Evolutionary conservation across 2,113 vertebrate species (phyloP), one percentile per base, ranked within the genome.

Genomic region (Spilogale gracilis): DNA sequence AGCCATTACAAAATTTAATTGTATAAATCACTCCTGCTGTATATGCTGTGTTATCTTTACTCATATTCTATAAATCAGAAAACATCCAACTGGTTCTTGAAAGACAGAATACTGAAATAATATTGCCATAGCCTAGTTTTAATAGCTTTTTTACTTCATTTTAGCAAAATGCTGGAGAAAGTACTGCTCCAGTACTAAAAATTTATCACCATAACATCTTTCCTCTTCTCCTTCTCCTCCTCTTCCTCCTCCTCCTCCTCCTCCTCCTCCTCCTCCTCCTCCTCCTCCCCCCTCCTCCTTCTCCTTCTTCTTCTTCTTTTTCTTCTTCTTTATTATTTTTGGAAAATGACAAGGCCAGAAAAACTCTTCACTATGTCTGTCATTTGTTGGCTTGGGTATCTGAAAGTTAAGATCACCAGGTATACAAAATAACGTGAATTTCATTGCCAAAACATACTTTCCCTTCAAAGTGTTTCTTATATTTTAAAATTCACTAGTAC

Each of bases 141-240:
- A 91, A 60, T 78, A 76, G 54, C 6, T 96, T 83, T 84, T 50
- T 80, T 12, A 69, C 94, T 95, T 94, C 14, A 76, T 87, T 97
- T 96, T 73, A 95, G 54, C n/a, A 95, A 92, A 92, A 93, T 90
- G 90, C 23, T 80, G 21, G 23, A 79, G 1, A 73, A 11, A 16
- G 21, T 74, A 23, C 2, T 58, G 3, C 16, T 89, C n/a, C 0
- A 27, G 1, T 60, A 78, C 82, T 89, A 86, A 93, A 94, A 65
- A 52, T 56, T 30, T 91, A 83, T 96, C 58, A 13, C 52, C 84
- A n/a, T 74, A 81, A 18, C 3, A 43, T 18, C 17, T 16, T 38
- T 60, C 12, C 23, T 73, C 10, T 4, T 43, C 16, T 0, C n/a
- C 32, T 65, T 17, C 56, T 58, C 17, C 56, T 58, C 17, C 61